Evolutionary conservation across 2,113 vertebrate genomes (phyloP), one percentile per base, ranked within the genome.

Genomic region (Sebastes fasciatus): DNA sequence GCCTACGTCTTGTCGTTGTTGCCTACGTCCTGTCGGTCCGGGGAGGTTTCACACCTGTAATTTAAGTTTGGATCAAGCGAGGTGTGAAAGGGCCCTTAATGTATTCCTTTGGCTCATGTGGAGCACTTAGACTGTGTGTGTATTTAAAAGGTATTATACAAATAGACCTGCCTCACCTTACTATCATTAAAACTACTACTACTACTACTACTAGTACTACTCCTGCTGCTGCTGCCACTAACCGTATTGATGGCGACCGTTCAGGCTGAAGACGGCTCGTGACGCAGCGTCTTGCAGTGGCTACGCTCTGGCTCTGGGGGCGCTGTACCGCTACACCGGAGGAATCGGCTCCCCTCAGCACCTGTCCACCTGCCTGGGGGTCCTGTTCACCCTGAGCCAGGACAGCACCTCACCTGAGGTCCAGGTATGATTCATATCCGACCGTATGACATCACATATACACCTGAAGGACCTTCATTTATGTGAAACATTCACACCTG

Each of bases 391-490:
- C 72, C 95, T 99, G 72, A 97, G 97, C 93, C 98, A 99, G 93
- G 98, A 99, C 91, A 97, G 86, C 84, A 98, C 97, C 84, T 98
- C 97, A 54, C 98, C 97, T n/a, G 97, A 99, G 88, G 97, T 99
- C 71, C 98, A 98, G 96, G 98, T 98, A 93, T 13, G 48, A 34
- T 13, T 4, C 48, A 49, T 13, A 12, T 49, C 48, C 4, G 48
- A 12, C 48, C 5, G 48, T 49, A 12, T 34, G 34, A 34, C 34
- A 34, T 34, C 34, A 34, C 34, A 34, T 34, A 34, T 34, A 34
- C 34, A 34, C 34, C 34, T 34, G 34, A 34, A 34, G 34, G 34
- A 34, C 34, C 34, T 34, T 34, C 34, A 34, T 34, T 34, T 34
- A 34, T 34, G 34, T 34, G 34, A 0, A 6, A 55, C 19, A n/a